Percentiles rank a stretch among this genome's conserved stretches.
These are phyloP conservation scores for Acrocephalus kingi DNA, from an alignment of 2,113 vertebrate genomes.

Conservation along the genomic window DNA sequence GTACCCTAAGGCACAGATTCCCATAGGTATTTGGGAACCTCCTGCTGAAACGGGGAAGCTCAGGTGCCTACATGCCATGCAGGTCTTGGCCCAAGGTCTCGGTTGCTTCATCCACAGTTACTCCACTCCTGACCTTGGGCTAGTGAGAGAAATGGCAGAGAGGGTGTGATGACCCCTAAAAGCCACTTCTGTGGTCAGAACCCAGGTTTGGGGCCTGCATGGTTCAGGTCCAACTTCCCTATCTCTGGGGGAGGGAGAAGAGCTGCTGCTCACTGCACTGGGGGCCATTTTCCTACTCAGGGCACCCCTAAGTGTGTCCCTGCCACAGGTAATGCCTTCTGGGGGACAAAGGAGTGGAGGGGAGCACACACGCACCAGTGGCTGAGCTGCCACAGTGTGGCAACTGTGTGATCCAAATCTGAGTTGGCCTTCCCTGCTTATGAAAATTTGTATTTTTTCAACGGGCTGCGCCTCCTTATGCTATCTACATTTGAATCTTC, in stretches of 20 bases:
- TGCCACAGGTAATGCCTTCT: accelerated
- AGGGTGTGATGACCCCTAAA: not conserved
- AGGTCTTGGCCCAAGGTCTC: not conserved
- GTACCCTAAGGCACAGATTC: not conserved
- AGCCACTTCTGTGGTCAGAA: not conserved
- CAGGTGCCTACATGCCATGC: not conserved
- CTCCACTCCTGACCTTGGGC: not conserved
- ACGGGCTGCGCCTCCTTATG: not conserved
- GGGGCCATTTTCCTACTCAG: not conserved
- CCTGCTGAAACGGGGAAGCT: not conserved
- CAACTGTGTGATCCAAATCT: not conserved
- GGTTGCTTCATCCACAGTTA: not conserved
- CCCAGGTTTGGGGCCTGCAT: not conserved
- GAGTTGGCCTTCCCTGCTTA: not conserved
- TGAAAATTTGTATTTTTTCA: not conserved
- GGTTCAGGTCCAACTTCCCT: not conserved
- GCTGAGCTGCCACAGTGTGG: not conserved
- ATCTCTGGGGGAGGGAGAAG: not conserved
- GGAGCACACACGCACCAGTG: accelerated
- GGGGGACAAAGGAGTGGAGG: accelerated
- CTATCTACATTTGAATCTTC: not conserved
- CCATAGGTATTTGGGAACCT: not conserved
- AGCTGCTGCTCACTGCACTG: not conserved
- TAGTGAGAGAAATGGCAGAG: not conserved
- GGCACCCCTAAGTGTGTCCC: not conserved